Evolutionary conservation across 2,113 vertebrate genomes (phyloP), one percentile per base, ranked within the genome.

Genomic region (Ceuthmochares aereus): DNA sequence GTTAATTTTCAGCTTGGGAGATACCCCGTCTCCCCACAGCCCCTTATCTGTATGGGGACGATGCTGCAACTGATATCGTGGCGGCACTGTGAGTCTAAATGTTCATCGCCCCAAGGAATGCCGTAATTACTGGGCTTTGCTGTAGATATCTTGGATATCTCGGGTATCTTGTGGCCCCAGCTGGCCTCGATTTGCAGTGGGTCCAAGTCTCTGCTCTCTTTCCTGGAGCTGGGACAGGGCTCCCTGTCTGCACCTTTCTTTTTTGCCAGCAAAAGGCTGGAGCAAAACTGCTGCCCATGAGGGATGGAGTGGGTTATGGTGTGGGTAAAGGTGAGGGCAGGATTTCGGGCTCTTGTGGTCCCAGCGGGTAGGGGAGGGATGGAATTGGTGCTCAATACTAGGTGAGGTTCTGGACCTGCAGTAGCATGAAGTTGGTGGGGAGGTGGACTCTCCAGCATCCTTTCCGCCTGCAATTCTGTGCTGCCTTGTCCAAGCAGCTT

Each of bases 21-120:
- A 13, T 84, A 40, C 12, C 15, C 12, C 42, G 9, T 72, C 49
- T 72, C n/a, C 70, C 54, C 67, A 27, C 20, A 49, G 34, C 20
- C 54, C 29, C n/a, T 56, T n/a, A 10, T 12, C 40, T 70, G 36
- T 1, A 0, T 49, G 49, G 27, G 30, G 47, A 36, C 0, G 10
- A 4, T 77, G 81, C 72, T 94, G 59, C 73, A 49, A 13, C 37
- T 47, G 83, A 10, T 73, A 37, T 47, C 3, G 1, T 55, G 80
- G 81, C 43, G 79, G 60, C 3, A 0, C 5, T 37, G 22, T 10
- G 55, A 56, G 56, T 45, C 26, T 43, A 17, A 74, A 1, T 55
- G 64, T 40, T 87, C 2, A 1, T 27, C 2, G 2, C 68, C 40
- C 40, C 5, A 4, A 42, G 93, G 88, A 84, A 8, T 25, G 7